These are phyloP conservation scores for Gavia stellata DNA, from an alignment of 2,113 vertebrate species.

Conservation along the genomic window DNA sequence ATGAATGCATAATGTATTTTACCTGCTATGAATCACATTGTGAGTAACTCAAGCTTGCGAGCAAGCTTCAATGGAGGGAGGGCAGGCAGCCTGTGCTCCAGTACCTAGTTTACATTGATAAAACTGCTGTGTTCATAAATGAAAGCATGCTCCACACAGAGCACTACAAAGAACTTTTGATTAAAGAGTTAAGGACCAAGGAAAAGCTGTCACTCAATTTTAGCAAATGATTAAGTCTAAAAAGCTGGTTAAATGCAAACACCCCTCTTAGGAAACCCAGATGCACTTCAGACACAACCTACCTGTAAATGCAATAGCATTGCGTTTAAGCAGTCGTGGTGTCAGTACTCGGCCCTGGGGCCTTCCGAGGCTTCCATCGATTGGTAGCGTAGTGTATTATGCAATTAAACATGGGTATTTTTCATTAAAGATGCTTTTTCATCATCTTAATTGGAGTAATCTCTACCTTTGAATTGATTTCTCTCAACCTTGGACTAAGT, in stretches of 20 bases:
- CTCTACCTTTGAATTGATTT: neutral
- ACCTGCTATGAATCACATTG: conserved; percentile 48
- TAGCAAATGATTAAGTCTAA: neutral
- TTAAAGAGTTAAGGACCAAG: conserved; percentile 6
- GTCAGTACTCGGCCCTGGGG: neutral
- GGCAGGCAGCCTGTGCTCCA: neutral
- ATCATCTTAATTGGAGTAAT: neutral
- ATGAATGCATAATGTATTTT: conserved; percentile 46
- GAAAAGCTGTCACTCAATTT: neutral
- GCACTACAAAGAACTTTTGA: neutral
- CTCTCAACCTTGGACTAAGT: neutral
- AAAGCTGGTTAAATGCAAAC: neutral
- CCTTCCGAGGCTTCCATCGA: neutral
- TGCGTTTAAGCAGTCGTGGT: neutral
- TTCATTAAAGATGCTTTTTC: neutral
- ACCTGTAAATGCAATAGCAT: neutral
- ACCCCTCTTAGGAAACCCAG: neutral
- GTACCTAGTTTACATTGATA: neutral
- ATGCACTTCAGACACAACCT: neutral
- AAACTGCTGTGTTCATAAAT: neutral
- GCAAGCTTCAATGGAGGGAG: neutral
- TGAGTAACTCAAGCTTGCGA: neutral
- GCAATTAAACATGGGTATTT: neutral
- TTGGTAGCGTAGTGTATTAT: neutral
- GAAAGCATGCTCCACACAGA: neutral